Evolutionary conservation across 2,888 invertebrate genomes (phyloP), one percentile per base, ranked within the genome.

Genomic region (Melikaiella ostensackeni): DNA sequence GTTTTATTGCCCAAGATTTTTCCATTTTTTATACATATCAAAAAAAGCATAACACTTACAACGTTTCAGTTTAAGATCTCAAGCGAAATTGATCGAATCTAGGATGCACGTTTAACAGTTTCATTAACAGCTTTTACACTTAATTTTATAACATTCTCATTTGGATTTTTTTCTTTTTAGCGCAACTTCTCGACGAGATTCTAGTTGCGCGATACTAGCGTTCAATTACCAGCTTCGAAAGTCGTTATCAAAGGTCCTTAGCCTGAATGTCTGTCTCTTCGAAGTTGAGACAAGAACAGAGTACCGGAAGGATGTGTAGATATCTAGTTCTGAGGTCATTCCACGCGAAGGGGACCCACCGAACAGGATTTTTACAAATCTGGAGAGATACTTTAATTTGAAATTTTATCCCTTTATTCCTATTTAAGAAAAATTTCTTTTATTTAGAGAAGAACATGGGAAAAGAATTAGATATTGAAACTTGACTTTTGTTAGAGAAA

Each of bases 191-290:
- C 0, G 13, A 11, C 11, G 33, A 80, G 80, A 80, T 79, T 30
- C 50, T 30, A 30, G 38, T 74, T 42, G 21, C 50, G 55, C 75
- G 77, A 76, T 73, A 78, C 61, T 76, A 62, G 77, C 77, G 77
- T 74, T 79, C 80, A 84, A 83, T 84, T 84, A 83, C 79, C 75
- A 74, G 79, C 81, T 83, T 81, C 63, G 70, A 81, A 84, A 84
- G 78, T 84, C 78, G 81, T 83, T 84, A 82, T 79, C 77, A 75
- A 55, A 59, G 77, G 77, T 64, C 64, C 21, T 38, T 2, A 7
- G 35, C 42, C 21, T 38, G 21, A 64, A 64, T 38, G 57, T 78
- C 61, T 66, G 75, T 82, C 77, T 77, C 75, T 27, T 75, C 77
- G 75, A 80, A 80, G 75, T 79, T 77, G 76, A 76, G 59, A 66